A percentile compares a stretch with the other conserved stretches of the same genome.
These are phyloP conservation scores for Eueides isabella DNA, from an alignment of 1,140 invertebrate genomes.

Conservation along the genomic window DNA sequence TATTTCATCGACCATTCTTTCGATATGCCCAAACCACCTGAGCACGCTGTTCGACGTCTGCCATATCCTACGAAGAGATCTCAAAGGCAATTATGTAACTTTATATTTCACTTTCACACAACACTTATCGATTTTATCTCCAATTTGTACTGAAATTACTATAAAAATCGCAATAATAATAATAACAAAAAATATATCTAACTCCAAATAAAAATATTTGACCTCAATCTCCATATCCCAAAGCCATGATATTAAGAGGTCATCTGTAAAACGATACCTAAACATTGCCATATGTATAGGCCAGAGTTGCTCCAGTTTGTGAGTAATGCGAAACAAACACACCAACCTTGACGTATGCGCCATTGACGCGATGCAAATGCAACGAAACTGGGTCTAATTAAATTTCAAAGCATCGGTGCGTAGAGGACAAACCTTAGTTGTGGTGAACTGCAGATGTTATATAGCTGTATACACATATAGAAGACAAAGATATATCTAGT, in stretches of 20 bases:
- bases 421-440: constrained; percentile 28
- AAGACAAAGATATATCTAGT: not conserved
- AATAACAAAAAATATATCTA: no score
- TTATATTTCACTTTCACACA: no score
- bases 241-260: constrained; percentile 5
- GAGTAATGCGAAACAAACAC: constrained; percentile 28
- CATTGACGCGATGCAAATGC: constrained; percentile 58
- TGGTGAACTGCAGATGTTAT: constrained; percentile 29
- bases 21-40: no score
- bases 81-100: no score
- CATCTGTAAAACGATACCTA: constrained; percentile 8
- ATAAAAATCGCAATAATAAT: no score
- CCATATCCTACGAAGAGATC: no score
- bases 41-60: no score
- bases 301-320: constrained; percentile 26
- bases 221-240: not conserved
- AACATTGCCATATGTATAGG: constrained; percentile 9
- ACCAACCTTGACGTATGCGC: constrained; percentile 42
- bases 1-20: no score
- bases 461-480: not conserved
- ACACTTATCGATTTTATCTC: no score
- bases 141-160: no score
- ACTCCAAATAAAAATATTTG: not conserved
- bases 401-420: constrained; percentile 52
- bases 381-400: constrained; percentile 61